Percentiles rank a stretch among this genome's conserved stretches.
Conservation (phyloP, 92 coral and sea anemone genomes). For the Desmophyllum pertusum region DNA sequence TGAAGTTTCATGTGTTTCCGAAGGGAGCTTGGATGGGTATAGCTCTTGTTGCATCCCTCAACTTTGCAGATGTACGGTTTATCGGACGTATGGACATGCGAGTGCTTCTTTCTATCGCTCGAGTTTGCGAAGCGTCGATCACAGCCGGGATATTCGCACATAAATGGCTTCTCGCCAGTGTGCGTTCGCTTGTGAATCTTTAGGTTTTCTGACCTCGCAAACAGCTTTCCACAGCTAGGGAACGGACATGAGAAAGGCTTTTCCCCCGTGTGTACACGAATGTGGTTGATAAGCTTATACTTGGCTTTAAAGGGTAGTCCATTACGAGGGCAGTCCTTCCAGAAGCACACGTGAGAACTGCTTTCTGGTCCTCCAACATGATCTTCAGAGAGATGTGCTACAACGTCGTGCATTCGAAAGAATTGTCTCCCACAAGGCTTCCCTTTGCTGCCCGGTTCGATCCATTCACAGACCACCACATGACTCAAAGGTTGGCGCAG, state of each 20-base stretch:
- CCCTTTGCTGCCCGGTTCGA: constrained; percentile 97
- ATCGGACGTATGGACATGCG: constrained; percentile 99
- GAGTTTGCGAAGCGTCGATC: constrained; percentile 99
- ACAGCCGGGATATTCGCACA: constrained; percentile 98
- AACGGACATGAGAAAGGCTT: constrained; percentile 99
- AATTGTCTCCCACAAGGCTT: constrained; percentile 99
- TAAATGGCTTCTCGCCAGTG: constrained; percentile 98
- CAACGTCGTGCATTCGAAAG: constrained; percentile 99
- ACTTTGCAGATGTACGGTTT: constrained; percentile 99
- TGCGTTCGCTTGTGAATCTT: constrained; percentile 99
- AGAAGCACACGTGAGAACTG: constrained; percentile 93
- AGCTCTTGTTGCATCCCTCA: constrained; percentile 98
- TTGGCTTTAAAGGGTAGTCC: constrained; percentile 98
- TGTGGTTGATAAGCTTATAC: constrained; percentile 98
- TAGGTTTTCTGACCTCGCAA: constrained; percentile 98
- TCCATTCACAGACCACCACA: constrained; percentile 99
- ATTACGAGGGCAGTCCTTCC: constrained; percentile 96
- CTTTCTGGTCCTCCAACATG: constrained; percentile 99
- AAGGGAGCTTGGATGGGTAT: constrained; percentile 97
- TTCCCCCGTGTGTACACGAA: constrained; percentile 98
- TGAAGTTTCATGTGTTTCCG: constrained; percentile 99
- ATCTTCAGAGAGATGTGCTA: constrained; percentile 97
- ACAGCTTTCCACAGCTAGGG: constrained; percentile 98
- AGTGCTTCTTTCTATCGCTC: constrained; percentile 99
- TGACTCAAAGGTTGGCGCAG: constrained; percentile 96